Conservation (phyloP, 2,113 vertebrate species). For the Oncorhynchus clarkii region DNA sequence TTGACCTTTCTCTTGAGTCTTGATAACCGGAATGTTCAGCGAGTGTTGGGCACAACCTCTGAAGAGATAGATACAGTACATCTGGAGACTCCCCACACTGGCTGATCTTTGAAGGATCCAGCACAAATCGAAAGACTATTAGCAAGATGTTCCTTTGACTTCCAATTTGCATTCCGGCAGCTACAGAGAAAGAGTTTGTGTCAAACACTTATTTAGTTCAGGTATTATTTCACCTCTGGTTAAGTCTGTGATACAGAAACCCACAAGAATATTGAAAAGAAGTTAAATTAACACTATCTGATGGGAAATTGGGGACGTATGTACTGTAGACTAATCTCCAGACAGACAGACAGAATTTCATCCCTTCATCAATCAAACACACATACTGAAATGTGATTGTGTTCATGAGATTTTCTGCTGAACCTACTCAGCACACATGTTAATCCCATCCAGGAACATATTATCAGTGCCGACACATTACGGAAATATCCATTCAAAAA, state of each 20-base stretch:
- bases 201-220: background rate
- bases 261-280: background rate
- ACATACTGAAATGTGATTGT: background rate
- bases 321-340: background rate
- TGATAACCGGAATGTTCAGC: background rate
- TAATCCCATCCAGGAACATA: constrained; percentile 35
- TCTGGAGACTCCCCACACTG: background rate
- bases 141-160: too few relatives aligned
- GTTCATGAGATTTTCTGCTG: background rate
- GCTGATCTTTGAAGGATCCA: constrained; percentile 9
- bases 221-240: background rate
- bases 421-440: constrained; percentile 13
- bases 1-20: background rate
- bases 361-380: background rate
- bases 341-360: background rate
- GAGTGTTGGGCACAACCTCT: background rate
- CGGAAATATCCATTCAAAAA: background rate
- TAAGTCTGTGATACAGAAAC: background rate
- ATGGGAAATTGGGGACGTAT: background rate
- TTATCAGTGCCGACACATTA: constrained; percentile 2
- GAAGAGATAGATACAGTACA: background rate
- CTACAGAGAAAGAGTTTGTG: constrained; percentile 14
- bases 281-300: background rate
- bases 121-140: constrained; percentile 27
- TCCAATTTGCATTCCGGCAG: background rate